These are phyloP conservation scores for Drosophila algonquin DNA, from an alignment of 2,888 invertebrate genomes.

Conservation along the genomic window DNA sequence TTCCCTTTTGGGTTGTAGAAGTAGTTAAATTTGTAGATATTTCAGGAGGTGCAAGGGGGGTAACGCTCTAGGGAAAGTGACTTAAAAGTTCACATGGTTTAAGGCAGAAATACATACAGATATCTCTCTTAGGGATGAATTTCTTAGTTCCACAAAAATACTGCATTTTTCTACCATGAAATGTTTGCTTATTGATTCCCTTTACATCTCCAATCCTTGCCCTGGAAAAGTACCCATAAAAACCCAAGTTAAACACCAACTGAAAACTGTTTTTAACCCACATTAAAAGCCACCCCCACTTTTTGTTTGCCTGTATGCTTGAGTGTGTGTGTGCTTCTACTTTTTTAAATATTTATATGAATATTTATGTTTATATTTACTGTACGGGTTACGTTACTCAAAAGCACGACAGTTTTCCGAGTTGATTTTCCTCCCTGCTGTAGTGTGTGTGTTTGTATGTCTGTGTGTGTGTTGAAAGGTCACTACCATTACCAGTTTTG, in stretches of 20 bases:
- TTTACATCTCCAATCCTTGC: not conserved
- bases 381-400: not conserved
- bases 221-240: not conserved
- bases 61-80: no score
- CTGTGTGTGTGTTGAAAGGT: conserved; percentile 18
- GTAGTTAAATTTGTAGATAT: not conserved
- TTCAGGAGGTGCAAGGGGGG: no score
- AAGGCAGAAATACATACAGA: no score
- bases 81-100: no score
- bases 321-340: not conserved
- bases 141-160: no score
- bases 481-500: not conserved
- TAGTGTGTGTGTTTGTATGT: conserved; percentile 13
- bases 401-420: not conserved
- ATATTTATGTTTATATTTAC: not conserved
- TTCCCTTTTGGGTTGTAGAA: not conserved
- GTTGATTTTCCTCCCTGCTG: not conserved
- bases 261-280: not conserved
- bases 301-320: not conserved
- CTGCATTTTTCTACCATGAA: no score
- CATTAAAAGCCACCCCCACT: not conserved
- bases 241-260: not conserved
- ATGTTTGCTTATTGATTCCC: no score
- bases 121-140: no score
- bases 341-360: not conserved